Base-by-base conservation (phyloP, 2,797 vertebrate species). In the Eospalax fontanierii region DNA sequence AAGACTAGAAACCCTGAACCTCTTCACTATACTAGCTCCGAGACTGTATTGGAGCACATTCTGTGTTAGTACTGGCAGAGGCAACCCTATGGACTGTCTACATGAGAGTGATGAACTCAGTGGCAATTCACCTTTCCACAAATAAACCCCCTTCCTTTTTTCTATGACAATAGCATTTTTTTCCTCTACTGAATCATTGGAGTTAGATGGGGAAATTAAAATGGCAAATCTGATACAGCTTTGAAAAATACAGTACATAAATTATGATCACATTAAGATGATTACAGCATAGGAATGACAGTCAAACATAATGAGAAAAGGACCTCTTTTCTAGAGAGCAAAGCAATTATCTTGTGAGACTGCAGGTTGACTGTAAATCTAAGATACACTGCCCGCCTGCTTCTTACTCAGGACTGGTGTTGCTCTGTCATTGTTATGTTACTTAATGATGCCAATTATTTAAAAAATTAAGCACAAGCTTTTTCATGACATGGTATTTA, bases 361-460 rank as follows among this genome's bases (percentile, higher is more conserved):
- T 91, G 61, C 90, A 95, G 91, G 84, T 70, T 83, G 95, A 82
- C 84, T 97, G 87, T 94, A 97, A 97, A 97, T 96, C 96, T 84
- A 91, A 89, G 85, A 95, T 71, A 65, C 63, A 84, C 90, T 95
- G 94, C 90, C 97, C 98, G 96, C 89, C 81, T 94, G 81, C 81
- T 96, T 93, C 95, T 97, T 97, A 94, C 46, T 26, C 89, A 87
- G 97, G 97, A 97, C 96, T 70, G 6, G 85, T 96, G 89, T 98
- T 95, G 97, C 98, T 98, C 96, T 97, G 95, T 89, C 97, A 97
- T 97, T 95, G 98, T 98, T 98, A 97, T 96, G 94, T 93, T 98
- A 97, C 94, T 93, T 98, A 98, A 98, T 97, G 97, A 98, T 89
- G 96, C 80, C 95, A 98, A 98, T 98, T 98, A 98, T 96, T 98